phyloP scores from a whole-genome alignment of 2,888 invertebrate genomes.

The Mesorhabditis sp. region DNA sequence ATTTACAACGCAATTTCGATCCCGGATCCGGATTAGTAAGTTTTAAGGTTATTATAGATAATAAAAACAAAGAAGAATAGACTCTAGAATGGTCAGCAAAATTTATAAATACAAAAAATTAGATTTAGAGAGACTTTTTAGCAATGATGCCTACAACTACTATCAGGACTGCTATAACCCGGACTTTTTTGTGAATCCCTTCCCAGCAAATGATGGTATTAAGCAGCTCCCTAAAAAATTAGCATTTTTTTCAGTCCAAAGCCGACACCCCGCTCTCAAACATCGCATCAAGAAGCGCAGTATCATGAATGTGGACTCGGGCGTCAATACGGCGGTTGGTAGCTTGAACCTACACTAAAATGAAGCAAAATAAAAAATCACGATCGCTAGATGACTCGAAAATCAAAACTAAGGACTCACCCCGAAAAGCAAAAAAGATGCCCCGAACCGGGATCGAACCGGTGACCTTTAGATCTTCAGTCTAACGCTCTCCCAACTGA shows the following conservation, averaged over 20 bases:
- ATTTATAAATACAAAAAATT: too few species aligned
- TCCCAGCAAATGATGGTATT: too few species aligned
- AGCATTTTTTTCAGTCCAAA: background rate
- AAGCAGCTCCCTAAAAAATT: too few species aligned
- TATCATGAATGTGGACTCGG: background rate
- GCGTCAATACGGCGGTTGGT: background rate
- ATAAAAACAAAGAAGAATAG: too few species aligned
- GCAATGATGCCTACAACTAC: constrained; percentile 47
- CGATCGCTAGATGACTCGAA: too few species aligned
- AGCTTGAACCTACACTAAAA: background rate
- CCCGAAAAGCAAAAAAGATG: constrained; percentile 7
- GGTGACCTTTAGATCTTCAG: constrained; percentile 55
- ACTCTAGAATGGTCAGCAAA: too few species aligned
- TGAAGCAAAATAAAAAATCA: too few species aligned
- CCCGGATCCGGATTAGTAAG: background rate
- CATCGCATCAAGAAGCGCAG: background rate
- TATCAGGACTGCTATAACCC: constrained; percentile 48
- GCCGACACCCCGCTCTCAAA: constrained; percentile 2
- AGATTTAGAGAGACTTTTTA: background rate
- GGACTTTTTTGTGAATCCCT: background rate
- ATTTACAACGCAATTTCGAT: background rate
- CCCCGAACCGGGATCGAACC: constrained; percentile 52
- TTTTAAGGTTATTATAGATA: background rate
- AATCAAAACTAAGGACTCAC: too few species aligned
- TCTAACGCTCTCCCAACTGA: constrained; percentile 56